phyloP scores from a whole-genome alignment of 2,888 invertebrate genomes.

The Lathronympha strigana region DNA sequence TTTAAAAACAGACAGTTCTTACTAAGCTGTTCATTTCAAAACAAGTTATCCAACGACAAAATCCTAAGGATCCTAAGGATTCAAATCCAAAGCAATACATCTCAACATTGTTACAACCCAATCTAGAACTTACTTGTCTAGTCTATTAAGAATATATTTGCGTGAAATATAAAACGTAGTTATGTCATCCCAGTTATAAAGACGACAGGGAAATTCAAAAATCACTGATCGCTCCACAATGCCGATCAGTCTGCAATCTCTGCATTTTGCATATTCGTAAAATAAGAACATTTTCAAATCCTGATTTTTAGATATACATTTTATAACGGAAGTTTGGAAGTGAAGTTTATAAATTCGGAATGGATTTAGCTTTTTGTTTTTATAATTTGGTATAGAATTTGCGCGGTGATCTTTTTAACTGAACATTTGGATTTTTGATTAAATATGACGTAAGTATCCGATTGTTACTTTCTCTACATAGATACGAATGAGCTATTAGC shows the following conservation, averaged over 20 bases:
- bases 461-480: too few relatives aligned
- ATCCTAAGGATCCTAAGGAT: too few relatives aligned
- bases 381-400: too few relatives aligned
- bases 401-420: too few relatives aligned
- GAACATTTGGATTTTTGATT: too few relatives aligned
- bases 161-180: not conserved
- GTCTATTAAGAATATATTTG: not conserved
- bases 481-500: too few relatives aligned
- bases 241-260: constrained; percentile 6
- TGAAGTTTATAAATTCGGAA: too few relatives aligned
- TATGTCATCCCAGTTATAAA: not conserved
- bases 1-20: too few relatives aligned
- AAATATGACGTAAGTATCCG: too few relatives aligned
- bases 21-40: too few relatives aligned
- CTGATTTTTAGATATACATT: not conserved
- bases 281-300: not conserved
- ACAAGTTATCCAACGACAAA: too few relatives aligned
- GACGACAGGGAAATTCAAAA: constrained; percentile 8
- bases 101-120: not conserved
- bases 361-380: too few relatives aligned
- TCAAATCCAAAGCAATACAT: not conserved
- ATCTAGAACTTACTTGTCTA: not conserved
- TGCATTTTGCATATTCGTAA: constrained; percentile 3
- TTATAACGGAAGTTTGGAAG: not conserved
- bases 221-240: constrained; percentile 24